phyloP scores from a whole-genome alignment of 2,797 vertebrate species.

The Galagoides demidoff region DNA sequence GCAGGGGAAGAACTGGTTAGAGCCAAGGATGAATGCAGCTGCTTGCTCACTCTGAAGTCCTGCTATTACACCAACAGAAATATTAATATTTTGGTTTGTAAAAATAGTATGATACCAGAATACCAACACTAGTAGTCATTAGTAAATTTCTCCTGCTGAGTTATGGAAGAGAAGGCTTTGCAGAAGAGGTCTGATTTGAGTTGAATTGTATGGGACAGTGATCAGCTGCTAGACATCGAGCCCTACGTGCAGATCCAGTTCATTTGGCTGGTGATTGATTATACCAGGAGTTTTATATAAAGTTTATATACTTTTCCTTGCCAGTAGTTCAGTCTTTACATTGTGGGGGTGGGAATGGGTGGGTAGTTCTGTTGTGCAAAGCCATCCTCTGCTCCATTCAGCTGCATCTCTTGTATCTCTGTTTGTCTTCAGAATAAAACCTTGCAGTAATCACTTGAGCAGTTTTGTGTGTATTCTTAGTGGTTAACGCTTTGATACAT shows the following conservation, averaged over 20 bases:
- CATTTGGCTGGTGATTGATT: background rate
- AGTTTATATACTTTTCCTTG: background rate
- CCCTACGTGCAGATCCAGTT: background rate
- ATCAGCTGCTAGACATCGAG: background rate
- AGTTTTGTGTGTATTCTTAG: slow-evolving; percentile 78
- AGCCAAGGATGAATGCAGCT: background rate
- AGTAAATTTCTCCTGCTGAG: background rate
- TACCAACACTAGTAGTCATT: background rate
- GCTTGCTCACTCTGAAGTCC: background rate
- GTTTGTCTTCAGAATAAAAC: slow-evolving; percentile 56
- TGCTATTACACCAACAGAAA: background rate
- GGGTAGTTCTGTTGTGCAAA: background rate
- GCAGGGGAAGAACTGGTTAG: background rate
- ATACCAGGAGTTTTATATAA: background rate
- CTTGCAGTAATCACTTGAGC: slow-evolving; percentile 71
- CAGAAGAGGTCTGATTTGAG: slow-evolving; percentile 18
- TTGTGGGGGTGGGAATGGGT: background rate
- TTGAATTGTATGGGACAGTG: background rate
- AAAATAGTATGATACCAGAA: background rate
- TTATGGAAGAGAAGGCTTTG: slow-evolving; percentile 12
- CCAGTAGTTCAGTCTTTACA: background rate
- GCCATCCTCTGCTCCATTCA: background rate
- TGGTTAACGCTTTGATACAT: slow-evolving; percentile 75
- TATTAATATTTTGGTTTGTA: background rate
- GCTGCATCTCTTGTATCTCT: background rate